phyloP scores from a whole-genome alignment of 2,113 vertebrate species.

The Oryzias melastigma region DNA sequence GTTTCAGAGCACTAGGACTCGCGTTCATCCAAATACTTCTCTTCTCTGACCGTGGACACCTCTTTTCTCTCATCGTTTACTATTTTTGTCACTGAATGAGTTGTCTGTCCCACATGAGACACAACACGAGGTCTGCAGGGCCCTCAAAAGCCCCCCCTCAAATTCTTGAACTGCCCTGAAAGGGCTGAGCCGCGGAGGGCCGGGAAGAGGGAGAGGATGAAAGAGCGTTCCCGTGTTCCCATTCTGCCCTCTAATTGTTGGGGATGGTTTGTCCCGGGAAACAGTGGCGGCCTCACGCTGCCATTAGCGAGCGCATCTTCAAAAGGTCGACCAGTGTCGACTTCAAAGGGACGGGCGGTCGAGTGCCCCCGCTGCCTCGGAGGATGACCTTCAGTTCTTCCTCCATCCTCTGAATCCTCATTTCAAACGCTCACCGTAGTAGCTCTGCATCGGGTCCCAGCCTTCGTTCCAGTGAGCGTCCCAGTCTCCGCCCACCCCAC shows the following conservation, averaged over 20 bases:
- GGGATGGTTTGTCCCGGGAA: conserved; percentile 73
- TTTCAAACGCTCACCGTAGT: conserved; percentile 66
- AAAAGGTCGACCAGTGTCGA: conserved; percentile 74
- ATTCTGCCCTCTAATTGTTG: conserved; percentile 79
- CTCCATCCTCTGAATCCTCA: not conserved
- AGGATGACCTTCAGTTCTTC: conserved; percentile 6
- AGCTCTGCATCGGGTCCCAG: conserved; percentile 83
- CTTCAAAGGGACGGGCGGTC: conserved; percentile 71
- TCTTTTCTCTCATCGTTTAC: conserved; percentile 38
- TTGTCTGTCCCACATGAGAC: conserved; percentile 41
- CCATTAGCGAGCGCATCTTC: conserved; percentile 79
- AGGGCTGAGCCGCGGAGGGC: conserved; percentile 54
- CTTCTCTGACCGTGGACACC: conserved; percentile 7
- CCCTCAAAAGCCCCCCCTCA: conserved; percentile 53
- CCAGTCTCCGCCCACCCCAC: conserved; percentile 81
- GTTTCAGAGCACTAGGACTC: conserved; percentile 11
- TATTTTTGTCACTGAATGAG: conserved; percentile 48
- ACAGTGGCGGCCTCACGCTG: conserved; percentile 72
- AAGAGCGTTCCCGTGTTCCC: conserved; percentile 66
- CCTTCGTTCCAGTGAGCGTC: conserved; percentile 81
- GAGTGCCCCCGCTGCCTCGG: conserved; percentile 53
- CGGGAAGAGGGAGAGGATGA: conserved; percentile 61
- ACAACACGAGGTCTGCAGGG: conserved; percentile 64
- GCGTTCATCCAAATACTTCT: too few species aligned
- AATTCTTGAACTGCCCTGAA: conserved; percentile 77